Conservation (phyloP, 1,140 invertebrate genomes). For the Chironomus tepperi region DNA sequence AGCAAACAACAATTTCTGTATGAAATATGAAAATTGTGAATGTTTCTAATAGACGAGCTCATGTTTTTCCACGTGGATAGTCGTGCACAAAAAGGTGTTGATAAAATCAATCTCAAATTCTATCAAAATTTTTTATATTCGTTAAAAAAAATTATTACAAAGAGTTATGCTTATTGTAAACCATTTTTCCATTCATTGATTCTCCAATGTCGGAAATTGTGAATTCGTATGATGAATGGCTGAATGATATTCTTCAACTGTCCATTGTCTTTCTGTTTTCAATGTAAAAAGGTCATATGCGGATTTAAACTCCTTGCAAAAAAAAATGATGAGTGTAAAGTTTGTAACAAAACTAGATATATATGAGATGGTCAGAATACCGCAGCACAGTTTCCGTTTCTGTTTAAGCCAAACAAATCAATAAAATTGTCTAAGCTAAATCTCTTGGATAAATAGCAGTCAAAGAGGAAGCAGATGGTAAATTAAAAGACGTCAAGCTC, state of each 20-base stretch:
- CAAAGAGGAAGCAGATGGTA: too few species aligned
- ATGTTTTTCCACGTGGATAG: background rate
- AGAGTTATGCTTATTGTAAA: background rate
- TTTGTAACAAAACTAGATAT: too few species aligned
- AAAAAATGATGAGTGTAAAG: too few species aligned
- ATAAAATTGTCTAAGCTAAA: too few species aligned
- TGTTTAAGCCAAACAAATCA: too few species aligned
- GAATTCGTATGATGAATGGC: background rate
- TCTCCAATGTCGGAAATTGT: background rate
- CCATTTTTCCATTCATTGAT: background rate
- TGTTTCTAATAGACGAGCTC: background rate
- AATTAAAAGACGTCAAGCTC: background rate
- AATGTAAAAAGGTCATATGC: too few species aligned
- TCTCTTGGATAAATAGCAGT: too few species aligned
- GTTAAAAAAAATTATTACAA: background rate
- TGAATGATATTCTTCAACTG: background rate
- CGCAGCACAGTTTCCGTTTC: too few species aligned
- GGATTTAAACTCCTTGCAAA: too few species aligned
- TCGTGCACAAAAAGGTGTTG: background rate
- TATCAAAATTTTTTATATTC: background rate
- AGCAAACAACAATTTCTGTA: too few species aligned
- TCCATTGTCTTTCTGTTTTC: too few species aligned
- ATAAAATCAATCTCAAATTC: background rate
- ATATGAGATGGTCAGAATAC: too few species aligned
- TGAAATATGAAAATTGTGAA: background rate